A percentile compares a stretch with the other conserved stretches of the same genome.
Evolutionary conservation across 2,888 invertebrate genomes (phyloP).

Genomic region (Podotricha telesiphe): DNA sequence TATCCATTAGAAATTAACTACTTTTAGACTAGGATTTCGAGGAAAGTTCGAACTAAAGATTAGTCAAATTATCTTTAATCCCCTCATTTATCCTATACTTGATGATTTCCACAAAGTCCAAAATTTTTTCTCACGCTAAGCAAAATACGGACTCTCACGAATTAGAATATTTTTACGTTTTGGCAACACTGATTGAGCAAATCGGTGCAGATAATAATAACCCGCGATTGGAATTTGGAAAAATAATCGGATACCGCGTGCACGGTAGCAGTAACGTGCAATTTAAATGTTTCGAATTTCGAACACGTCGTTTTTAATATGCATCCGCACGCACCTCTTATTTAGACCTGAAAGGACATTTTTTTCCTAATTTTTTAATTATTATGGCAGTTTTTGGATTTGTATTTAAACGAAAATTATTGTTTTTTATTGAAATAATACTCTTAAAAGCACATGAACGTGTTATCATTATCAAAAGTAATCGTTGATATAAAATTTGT

Average conservation of each 20-base stretch:
- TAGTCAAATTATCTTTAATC: conserved; percentile 42
- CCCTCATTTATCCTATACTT: conserved; percentile 41
- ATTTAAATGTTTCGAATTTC: conserved; percentile 83
- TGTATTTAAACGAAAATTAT: neutral
- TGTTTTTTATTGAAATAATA: no score
- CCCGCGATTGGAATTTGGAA: conserved; percentile 71
- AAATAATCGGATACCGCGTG: conserved; percentile 65
- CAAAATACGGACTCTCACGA: conserved; percentile 72
- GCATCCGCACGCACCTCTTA: conserved; percentile 47
- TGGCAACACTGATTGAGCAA: conserved; percentile 74
- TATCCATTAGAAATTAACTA: no score
- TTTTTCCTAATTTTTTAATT: conserved; percentile 17
- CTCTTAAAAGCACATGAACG: no score
- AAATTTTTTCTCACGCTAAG: conserved; percentile 75
- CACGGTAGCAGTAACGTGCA: conserved; percentile 82
- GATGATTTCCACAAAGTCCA: conserved; percentile 42
- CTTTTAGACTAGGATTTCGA: conserved; percentile 28
- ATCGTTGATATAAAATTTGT: no score
- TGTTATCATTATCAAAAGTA: no score
- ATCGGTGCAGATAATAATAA: conserved; percentile 79
- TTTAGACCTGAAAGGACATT: conserved; percentile 43
- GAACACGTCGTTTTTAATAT: conserved; percentile 60
- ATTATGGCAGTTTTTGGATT: neutral
- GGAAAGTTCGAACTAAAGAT: conserved; percentile 36
- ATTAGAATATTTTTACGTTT: conserved; percentile 76